Evolutionary conservation across 2,113 vertebrate genomes (phyloP), one percentile per base, ranked within the genome.

Genomic region (Scomber scombrus): DNA sequence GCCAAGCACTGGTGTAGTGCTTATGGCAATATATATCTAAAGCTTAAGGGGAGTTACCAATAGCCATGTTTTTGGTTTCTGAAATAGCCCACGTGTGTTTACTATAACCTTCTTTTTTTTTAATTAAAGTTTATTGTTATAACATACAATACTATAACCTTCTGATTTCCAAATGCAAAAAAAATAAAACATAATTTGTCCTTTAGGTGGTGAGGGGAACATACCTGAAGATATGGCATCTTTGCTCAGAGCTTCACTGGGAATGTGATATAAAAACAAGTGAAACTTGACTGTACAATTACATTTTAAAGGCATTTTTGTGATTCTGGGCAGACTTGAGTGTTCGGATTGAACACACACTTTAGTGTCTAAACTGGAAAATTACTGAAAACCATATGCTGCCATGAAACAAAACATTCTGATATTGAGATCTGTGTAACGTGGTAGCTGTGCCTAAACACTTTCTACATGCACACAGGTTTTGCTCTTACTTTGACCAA

Each of bases 141-240:
- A 26, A 26, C 23, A 26, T 3, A 26, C 23, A 26, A 3, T 26
- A 26, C 23, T 34, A 34, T 34, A 6, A 34, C 31, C 31, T 34
- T 34, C 7, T 34, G 6, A 16, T 15, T 65, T 29, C n/a, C 12
- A 47, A 65, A 57, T 74, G 31, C 2, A 29, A 43, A 19, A 19
- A 15, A 43, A 47, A 60, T 45, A 58, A 75, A 68, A 3, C 64
- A 34, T 52, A 0, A 12, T 85, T 52, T 91, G 54, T 91, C 63
- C 81, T 91, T 54, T 74, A 99, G 97, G 96, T 87, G 96, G 92
- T 50, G 97, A 97, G 87, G 97, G 96, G 34, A 89, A 84, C 77
- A 95, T 98, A 90, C 95, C 97, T 72, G 94, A 97, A 89, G 97
- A 99, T 87, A 97, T 99, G 95, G 97, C 97, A n/a, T 96, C 96